Evolutionary conservation across 35 echinoderm and acorn worm species (phyloP), one percentile per base, ranked within the genome.

Genomic region (Patiria miniata): DNA sequence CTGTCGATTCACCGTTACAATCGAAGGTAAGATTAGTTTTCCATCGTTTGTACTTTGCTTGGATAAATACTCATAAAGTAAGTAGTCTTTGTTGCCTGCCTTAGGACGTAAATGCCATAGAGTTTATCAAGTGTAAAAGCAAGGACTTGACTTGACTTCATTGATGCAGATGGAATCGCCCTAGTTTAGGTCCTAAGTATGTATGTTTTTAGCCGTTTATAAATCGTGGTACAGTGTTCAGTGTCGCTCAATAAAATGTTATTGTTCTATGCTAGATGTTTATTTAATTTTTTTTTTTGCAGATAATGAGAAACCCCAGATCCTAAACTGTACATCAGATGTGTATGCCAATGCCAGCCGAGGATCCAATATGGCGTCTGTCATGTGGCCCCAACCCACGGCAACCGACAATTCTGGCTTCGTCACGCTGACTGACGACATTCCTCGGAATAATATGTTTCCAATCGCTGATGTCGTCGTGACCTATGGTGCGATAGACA

Each of bases 401-500:
- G 87, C 88, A 8, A 37, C 47, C 5, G 93, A 94, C 47, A 94
- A 94, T 83, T 60, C 77, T 47, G 87, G 87, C 12, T 38, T 30
- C 61, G 73, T 86, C 0, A 76, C 55, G 10, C 39, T 83, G 16
- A 89, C 58, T 5, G 29, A 55, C 0, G 85, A 81, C 51, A 36
- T 37, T 37, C 37, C 54, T 54, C 53, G 33, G 5, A 18, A 17
- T 18, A 18, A 14, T 18, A 23, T 77, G 18, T 90, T 94, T 22
- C 30, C 77, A 9, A 77, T 90, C 0, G 93, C 87, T 14, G 52
- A 61, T 7, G 86, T 77, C 18, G 55, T 82, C 17, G 88, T 94
- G 10, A 86, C 51, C 19, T 94, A 94, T 60, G 53, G 38, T 17
- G 83, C 88, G 0, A 28, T 21, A 22, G 93, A 94, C 59, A 37